phyloP scores from a whole-genome alignment of 1,140 invertebrate genomes.

The Sinonovacula constricta region DNA sequence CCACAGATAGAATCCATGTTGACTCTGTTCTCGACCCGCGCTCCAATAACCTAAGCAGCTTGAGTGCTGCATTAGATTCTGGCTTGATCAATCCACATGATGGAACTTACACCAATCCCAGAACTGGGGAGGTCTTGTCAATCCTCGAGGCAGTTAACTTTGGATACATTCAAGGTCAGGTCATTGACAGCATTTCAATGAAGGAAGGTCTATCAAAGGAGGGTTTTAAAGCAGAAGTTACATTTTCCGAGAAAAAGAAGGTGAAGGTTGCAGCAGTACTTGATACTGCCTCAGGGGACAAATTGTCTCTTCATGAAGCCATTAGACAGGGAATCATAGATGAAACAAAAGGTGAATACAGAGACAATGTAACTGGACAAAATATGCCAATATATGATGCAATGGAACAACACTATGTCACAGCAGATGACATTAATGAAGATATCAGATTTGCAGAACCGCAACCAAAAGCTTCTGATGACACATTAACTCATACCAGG shows the following conservation, averaged over 20 bases:
- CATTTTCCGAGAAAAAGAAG: slow-evolving; percentile 66
- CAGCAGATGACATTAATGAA: slow-evolving; percentile 61
- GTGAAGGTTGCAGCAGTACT: slow-evolving; percentile 80
- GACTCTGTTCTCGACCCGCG: slow-evolving; percentile 90
- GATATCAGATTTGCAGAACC: slow-evolving; percentile 56
- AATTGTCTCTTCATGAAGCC: slow-evolving; percentile 68
- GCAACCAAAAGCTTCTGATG: slow-evolving; percentile 51
- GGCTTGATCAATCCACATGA: slow-evolving; percentile 65
- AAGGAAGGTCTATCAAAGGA: slow-evolving; percentile 62
- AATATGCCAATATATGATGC: slow-evolving; percentile 86
- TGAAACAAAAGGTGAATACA: slow-evolving; percentile 82
- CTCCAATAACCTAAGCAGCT: slow-evolving; percentile 84
- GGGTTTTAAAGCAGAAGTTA: slow-evolving; percentile 66
- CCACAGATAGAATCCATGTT: slow-evolving; percentile 89
- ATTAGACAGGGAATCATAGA: slow-evolving; percentile 69
- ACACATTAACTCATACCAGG: slow-evolving; percentile 62
- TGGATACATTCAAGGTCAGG: slow-evolving; percentile 64
- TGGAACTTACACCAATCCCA: slow-evolving; percentile 85
- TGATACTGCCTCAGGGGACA: slow-evolving; percentile 87
- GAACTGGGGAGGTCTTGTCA: slow-evolving; percentile 84
- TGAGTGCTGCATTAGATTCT: slow-evolving; percentile 76
- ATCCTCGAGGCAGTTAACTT: slow-evolving; percentile 83
- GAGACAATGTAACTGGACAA: slow-evolving; percentile 84
- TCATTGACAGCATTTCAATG: slow-evolving; percentile 64
- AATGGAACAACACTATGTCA: slow-evolving; percentile 60